These are phyloP conservation scores for Rallus limicola DNA, from an alignment of 2,113 vertebrate species.

Conservation along the genomic window DNA sequence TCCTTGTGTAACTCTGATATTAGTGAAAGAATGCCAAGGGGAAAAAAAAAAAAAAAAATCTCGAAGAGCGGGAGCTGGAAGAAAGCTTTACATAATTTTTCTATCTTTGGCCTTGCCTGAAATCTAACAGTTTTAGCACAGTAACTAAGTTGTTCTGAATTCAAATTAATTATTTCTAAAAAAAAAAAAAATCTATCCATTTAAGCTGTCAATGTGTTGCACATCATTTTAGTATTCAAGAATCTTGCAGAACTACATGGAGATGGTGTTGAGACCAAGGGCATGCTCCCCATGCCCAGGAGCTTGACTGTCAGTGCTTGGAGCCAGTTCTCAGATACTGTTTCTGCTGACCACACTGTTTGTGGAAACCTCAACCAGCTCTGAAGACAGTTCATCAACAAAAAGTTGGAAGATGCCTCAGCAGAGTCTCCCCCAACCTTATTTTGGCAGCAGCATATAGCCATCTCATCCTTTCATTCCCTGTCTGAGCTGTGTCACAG, in stretches of 20 bases:
- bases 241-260: background rate
- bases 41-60: no score
- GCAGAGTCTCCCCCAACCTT: background rate
- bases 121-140: background rate
- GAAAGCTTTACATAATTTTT: background rate
- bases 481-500: background rate
- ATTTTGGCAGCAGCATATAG: background rate
- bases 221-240: background rate
- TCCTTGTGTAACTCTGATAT: background rate
- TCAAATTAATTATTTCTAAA: background rate
- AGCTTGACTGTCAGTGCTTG: background rate
- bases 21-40: background rate
- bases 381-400: background rate
- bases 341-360: background rate
- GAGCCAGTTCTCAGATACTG: rapidly evolving
- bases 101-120: background rate
- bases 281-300: rapidly evolving
- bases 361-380: background rate
- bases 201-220: background rate
- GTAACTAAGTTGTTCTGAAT: background rate
- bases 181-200: background rate
- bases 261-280: background rate
- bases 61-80: background rate
- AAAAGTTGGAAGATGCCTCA: background rate
- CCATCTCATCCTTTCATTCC: background rate